Percentiles rank a stretch among this genome's conserved stretches.
phyloP scores from a whole-genome alignment of 1,140 invertebrate species.

The Belonocnema kinseyi region DNA sequence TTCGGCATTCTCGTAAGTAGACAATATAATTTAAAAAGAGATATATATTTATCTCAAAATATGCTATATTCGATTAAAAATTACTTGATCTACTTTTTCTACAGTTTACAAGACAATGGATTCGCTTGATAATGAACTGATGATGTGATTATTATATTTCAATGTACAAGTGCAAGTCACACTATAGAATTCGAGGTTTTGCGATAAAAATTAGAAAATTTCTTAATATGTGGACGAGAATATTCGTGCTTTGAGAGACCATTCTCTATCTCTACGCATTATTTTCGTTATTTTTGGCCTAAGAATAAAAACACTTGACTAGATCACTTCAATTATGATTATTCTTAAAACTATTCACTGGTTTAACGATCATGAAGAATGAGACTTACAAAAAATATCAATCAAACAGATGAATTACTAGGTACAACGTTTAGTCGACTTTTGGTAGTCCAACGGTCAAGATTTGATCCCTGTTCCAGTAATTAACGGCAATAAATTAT shows the following conservation, averaged over 20 bases:
- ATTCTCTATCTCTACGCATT: not conserved
- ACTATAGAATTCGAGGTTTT: conserved; percentile 17
- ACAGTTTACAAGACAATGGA: not conserved
- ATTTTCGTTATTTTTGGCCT: conserved; percentile 6
- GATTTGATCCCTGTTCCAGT: conserved; percentile 75
- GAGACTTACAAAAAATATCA: conserved; percentile 74
- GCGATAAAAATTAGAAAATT: conserved; percentile 27
- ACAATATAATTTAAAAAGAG: conserved; percentile 7
- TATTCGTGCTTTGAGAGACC: not conserved
- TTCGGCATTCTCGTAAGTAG: conserved; percentile 5
- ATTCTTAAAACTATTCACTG: conserved; percentile 60
- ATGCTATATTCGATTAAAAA: conserved; percentile 1
- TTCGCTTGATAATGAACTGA: not conserved
- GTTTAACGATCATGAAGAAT: conserved; percentile 61
- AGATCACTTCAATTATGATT: conserved; percentile 69
- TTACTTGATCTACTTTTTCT: not conserved
- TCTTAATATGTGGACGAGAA: not conserved
- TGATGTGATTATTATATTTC: not conserved
- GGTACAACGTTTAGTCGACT: conserved; percentile 56
- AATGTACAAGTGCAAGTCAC: conserved; percentile 6
- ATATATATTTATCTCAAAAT: not conserved
- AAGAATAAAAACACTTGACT: conserved; percentile 67
- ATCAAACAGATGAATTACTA: conserved; percentile 63
- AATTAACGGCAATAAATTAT: conserved; percentile 66
- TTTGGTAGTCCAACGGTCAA: conserved; percentile 60